Conservation (phyloP, 2,888 invertebrate species). For the Ctenicera cuprea region DNA sequence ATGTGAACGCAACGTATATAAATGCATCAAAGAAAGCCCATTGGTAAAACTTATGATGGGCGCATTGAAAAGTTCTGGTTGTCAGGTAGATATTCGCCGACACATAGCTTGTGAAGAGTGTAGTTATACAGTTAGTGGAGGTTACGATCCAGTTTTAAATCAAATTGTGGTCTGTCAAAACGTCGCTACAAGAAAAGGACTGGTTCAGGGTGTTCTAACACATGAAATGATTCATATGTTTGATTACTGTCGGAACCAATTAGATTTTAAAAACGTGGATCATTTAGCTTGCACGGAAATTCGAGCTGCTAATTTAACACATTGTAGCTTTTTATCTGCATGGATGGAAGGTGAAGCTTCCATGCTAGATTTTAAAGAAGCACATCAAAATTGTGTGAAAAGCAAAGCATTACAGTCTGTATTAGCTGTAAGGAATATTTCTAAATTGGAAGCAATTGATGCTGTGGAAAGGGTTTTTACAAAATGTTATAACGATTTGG, state of each 20-base stretch:
- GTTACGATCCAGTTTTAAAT: conserved; percentile 90
- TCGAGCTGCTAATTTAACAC: conserved; percentile 93
- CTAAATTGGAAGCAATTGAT: conserved; percentile 81
- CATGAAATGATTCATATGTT: conserved; percentile 99
- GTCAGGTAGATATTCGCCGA: conserved; percentile 87
- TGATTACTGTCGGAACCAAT: conserved; percentile 91
- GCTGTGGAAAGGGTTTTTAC: conserved; percentile 92
- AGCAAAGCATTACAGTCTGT: conserved; percentile 90
- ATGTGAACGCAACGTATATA: conserved; percentile 87
- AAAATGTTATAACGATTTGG: conserved; percentile 93
- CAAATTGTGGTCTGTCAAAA: conserved; percentile 96
- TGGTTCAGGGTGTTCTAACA: conserved; percentile 87
- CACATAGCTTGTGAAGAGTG: conserved; percentile 96
- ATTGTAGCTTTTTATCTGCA: conserved; percentile 92
- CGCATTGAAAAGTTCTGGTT: conserved; percentile 87
- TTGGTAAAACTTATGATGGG: conserved; percentile 90
- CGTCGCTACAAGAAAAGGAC: conserved; percentile 79
- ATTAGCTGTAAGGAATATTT: conserved; percentile 85
- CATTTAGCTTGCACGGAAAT: conserved; percentile 98
- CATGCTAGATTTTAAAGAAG: conserved; percentile 80
- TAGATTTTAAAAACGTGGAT: conserved; percentile 92
- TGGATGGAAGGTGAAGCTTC: conserved; percentile 86
- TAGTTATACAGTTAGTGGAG: conserved; percentile 88
- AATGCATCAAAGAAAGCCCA: conserved; percentile 85
- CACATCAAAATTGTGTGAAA: conserved; percentile 94